Percentiles rank a stretch among this genome's conserved stretches.
These are phyloP conservation scores for Phyllostomus discolor DNA, from an alignment of 2,113 vertebrate species.

Conservation along the genomic window DNA sequence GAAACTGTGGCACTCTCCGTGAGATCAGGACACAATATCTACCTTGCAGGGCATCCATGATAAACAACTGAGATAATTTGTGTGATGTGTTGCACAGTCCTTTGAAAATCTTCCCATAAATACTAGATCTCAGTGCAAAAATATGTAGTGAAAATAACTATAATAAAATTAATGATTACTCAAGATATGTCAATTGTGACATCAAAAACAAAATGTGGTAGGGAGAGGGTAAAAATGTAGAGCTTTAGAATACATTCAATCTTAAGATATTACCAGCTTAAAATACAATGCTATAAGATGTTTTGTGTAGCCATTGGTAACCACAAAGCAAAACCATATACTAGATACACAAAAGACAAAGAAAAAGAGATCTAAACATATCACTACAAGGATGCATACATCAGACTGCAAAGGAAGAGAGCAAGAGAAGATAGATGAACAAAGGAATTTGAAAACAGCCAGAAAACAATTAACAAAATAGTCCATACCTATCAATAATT, in stretches of 20 bases:
- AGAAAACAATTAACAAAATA: neutral
- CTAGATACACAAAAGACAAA: neutral
- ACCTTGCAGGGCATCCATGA: neutral
- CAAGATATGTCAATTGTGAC: neutral
- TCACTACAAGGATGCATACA: neutral
- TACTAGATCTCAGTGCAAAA: neutral
- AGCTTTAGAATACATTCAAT: neutral
- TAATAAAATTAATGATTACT: neutral
- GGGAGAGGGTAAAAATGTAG: neutral
- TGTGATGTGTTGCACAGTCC: neutral
- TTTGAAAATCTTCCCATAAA: constrained; percentile 32
- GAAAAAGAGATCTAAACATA: too few species aligned
- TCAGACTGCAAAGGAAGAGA: neutral
- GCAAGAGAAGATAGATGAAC: neutral
- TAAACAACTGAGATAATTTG: neutral
- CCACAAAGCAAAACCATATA: neutral
- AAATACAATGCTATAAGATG: neutral
- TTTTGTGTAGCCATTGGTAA: neutral
- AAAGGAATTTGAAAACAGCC: neutral
- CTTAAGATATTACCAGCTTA: neutral
- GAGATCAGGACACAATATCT: neutral
- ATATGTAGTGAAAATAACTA: neutral
- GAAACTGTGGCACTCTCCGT: neutral
- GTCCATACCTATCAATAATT: neutral
- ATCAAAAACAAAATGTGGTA: neutral